Evolutionary conservation across 2,888 invertebrate species (phyloP), one percentile per base, ranked within the genome.

Genomic region (Pyrochroa serraticornis): DNA sequence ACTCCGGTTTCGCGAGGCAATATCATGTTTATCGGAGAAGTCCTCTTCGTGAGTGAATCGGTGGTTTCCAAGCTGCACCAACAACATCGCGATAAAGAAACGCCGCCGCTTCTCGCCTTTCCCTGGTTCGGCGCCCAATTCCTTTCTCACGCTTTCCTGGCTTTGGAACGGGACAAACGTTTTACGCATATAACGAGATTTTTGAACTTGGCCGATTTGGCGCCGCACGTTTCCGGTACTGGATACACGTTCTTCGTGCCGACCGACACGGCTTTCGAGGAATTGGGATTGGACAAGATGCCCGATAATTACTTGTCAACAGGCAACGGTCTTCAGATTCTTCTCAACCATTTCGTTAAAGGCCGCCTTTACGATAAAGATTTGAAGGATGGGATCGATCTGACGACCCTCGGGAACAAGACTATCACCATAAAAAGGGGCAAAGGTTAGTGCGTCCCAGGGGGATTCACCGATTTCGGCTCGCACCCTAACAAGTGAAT

Each of bases 221-320:
- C 85, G 0, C 84, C 84, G 2, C 83, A 83, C 64, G 82, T 86
- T 42, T 83, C 85, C 14, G 85, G 85, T n/a, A 83, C 85, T 10
- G 85, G 85, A 58, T 87, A 87, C 74, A 89, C 89, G 0, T 84
- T 89, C 71, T 87, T 89, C 74, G 89, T 88, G 43, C 89, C 89
- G 6, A 85, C 82, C 6, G 87, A 89, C 75, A 81, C 80, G 33
- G 89, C 88, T 1, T 88, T 89, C 71, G 82, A 84, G 64, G 80
- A 82, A 62, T 73, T 85, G n/a, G 85, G 86, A 7, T 79, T 84
- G 58, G 83, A 83, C 67, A 78, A 80, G 62, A 81, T 85, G 70
- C 82, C 84, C 7, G 85, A 86, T 68, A 83, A 84, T 73, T 78
- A 80, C 60, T 68, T 85, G 72, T 83, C 83, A 6, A 83, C 82